Evolutionary conservation across 1,140 invertebrate genomes (phyloP).

Genomic region (Cydia fagiglandana): DNA sequence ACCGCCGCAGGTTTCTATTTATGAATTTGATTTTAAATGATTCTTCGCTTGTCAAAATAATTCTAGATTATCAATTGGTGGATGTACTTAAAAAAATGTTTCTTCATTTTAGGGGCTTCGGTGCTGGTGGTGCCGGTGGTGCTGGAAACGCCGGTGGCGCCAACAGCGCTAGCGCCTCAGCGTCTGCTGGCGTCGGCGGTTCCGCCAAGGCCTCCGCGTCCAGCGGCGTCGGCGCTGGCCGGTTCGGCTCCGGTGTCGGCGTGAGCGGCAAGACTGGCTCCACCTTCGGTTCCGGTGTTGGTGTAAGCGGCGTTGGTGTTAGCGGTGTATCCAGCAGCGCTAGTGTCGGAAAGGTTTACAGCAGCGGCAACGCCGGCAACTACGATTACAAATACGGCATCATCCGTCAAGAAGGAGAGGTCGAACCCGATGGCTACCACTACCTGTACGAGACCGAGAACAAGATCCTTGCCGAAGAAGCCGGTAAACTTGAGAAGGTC

Average conservation of each 20-base stretch:
- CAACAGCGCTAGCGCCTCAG: not conserved
- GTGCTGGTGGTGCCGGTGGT: conserved; percentile 31
- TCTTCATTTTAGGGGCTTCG: not conserved
- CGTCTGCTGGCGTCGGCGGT: conserved; percentile 23
- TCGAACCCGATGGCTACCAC: conserved; percentile 72
- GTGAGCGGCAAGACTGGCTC: conserved; percentile 26
- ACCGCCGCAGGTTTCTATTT: too few relatives aligned
- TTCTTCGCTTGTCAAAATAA: too few relatives aligned
- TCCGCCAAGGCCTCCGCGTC: conserved; percentile 3
- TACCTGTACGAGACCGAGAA: conserved; percentile 83
- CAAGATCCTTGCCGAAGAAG: conserved; percentile 80
- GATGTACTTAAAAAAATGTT: not conserved
- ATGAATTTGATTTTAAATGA: too few relatives aligned
- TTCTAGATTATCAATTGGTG: too few relatives aligned
- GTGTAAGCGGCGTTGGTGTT: conserved; percentile 59
- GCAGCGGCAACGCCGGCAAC: conserved; percentile 38
- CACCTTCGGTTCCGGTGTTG: conserved; percentile 52
- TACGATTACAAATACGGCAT: conserved; percentile 71
- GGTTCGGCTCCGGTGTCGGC: conserved; percentile 54
- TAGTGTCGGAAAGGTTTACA: conserved; percentile 32
- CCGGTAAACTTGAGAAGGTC: conserved; percentile 73
- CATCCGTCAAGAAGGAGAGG: conserved; percentile 66
- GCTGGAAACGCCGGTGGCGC: not conserved
- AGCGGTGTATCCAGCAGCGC: conserved; percentile 35
- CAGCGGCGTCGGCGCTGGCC: conserved; percentile 1